A percentile compares a stretch with the other conserved stretches of the same genome.
Evolutionary conservation across 2,888 invertebrate species (phyloP).

Genomic region (Eristalinus sepulchralis): DNA sequence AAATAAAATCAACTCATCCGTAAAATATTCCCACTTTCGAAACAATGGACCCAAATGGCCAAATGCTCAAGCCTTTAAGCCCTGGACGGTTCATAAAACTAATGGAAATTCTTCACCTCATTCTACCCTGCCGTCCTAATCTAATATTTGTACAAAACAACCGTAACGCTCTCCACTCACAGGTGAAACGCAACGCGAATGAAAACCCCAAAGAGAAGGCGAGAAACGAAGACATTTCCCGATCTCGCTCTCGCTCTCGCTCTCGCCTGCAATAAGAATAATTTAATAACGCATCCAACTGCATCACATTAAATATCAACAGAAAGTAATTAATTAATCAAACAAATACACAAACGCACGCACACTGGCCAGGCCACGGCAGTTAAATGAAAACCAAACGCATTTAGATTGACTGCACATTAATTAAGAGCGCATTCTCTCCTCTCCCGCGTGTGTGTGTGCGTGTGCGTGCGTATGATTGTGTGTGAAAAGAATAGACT

Average conservation of each 20-base stretch:
- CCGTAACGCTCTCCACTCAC: constrained; percentile 42
- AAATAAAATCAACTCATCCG: not conserved
- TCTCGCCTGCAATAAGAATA: constrained; percentile 62
- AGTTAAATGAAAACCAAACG: constrained; percentile 29
- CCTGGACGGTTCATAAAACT: constrained; percentile 18
- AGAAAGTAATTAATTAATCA: constrained; percentile 69
- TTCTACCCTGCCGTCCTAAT: constrained; percentile 1
- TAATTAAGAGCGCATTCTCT: constrained; percentile 68
- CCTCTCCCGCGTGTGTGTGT: not conserved
- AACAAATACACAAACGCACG: constrained; percentile 48
- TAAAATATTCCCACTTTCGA: not conserved
- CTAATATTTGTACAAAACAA: constrained; percentile 65
- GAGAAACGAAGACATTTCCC: not conserved
- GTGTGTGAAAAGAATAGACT: constrained; percentile 8
- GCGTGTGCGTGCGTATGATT: not conserved
- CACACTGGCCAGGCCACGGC: not conserved
- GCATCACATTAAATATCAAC: constrained; percentile 53
- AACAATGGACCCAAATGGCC: constrained; percentile 14
- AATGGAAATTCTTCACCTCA: constrained; percentile 54
- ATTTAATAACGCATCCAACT: constrained; percentile 69
- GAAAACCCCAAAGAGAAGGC: not conserved
- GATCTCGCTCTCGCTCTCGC: not conserved
- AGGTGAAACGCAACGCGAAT: constrained; percentile 7
- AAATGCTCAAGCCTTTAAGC: not conserved
- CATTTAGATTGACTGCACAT: constrained; percentile 65